Base-by-base conservation (phyloP, 2,888 invertebrate genomes). In the Marasmarcha lunaedactyla region DNA sequence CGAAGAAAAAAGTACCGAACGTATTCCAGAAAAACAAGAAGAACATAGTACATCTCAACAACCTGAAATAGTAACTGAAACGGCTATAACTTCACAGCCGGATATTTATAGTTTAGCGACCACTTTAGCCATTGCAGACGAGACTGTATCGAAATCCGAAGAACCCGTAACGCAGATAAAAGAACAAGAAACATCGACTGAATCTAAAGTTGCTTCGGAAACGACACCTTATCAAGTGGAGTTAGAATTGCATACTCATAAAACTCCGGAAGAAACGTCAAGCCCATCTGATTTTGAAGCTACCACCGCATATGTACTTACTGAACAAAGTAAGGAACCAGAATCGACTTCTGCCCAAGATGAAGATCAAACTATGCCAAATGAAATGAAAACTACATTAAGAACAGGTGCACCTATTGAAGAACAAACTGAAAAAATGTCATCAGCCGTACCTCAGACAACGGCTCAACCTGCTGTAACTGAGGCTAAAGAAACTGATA, bases 171-270 rank as follows among this genome's bases (percentile, higher is more conserved):
- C 41, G 39, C 39, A 37, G 13, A 37, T 36, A 35, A 49, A 46
- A 26, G 39, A 40, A 36, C 11, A 41, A 10, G 48, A 52, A 40
- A 38, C 42, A 35, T 45, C 48, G 15, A 44, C 48, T 26, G 41
- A 35, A 27, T 26, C 47, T 40, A 47, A 50, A 41, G 38, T 46
- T 36, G 50, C 51, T 39, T 51, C 58, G 15, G 55, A 57, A 43
- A 61, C 71, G 10, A 71, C 65, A 2, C 64, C 69, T 38, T 67
- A 65, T 44, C 50, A 66, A 33, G 59, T 72, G 37, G 71, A 72
- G 53, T 53, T 74, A 41, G 60, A 72, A 51, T 68, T 71, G 50
- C 73, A 74, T 41, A 65, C 68, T 4, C 71, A 70, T 46, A 60
- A 60, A 44, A 44, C 52, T 40, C 25, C 42, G 34, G 52, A 57